Base-by-base conservation (phyloP, 2,113 vertebrate genomes). In the Barbus barbus region DNA sequence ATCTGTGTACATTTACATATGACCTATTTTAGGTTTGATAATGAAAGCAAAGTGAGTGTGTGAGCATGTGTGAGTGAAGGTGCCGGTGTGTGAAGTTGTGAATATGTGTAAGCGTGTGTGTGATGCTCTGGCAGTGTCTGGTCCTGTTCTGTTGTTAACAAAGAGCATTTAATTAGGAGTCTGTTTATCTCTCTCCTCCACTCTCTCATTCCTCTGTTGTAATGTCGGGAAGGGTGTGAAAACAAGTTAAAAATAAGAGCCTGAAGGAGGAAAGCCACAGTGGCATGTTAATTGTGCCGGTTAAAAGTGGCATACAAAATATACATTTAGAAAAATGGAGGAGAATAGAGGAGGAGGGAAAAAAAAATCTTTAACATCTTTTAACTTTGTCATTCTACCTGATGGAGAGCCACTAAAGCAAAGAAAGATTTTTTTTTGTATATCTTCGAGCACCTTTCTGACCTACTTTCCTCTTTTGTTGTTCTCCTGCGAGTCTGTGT, bases 1-100 rank as follows among this genome's bases (percentile, higher is more conserved):
- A n/a, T n/a, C n/a, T n/a, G n/a, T 38, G 38, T 86, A 65, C 63
- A 92, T 93, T 92, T 91, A 78, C 89, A 92, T 88, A 73, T 82
- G 84, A 90, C 90, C 90, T 86, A 90, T 91, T 91, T 93, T 90
- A 51, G 63, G 81, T 85, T 83, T 83, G 80, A 82, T 78, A 85
- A 72, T 38, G 75, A 81, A 46, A 78, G 22, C 44, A 48, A 67
- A 28, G 41, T 16, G 72, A 31, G 20, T 26, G 48, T 83, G 51
- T 24, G 73, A 63, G 72, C 78, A 38, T 84, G 84, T 53, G 84
- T 83, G 53, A 89, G 78, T 81, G 75, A 82, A 78, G 91, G 69
- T 77, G 85, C 83, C 38, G 38, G 38, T 38, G 38, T 38, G 38
- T 38, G 38, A 44, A 44, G 41, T 44, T 44, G 2, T 12, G 41